Evolutionary conservation across 2,888 invertebrate genomes (phyloP).

Genomic region (Coleophora flavipennella): DNA sequence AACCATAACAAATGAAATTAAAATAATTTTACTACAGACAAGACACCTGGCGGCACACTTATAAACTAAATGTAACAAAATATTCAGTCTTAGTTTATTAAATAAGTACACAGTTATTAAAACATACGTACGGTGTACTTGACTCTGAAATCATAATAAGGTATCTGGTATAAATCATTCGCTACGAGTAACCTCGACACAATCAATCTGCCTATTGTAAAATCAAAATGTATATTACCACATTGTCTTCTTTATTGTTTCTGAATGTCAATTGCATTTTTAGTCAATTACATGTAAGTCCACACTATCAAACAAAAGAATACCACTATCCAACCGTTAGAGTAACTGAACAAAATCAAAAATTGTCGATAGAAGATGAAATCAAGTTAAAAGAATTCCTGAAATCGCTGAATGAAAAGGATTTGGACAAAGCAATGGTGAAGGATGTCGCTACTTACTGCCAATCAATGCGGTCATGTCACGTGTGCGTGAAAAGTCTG

Average conservation of each 20-base stretch:
- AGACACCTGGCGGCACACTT: no score
- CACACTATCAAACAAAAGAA: neutral
- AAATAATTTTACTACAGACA: no score
- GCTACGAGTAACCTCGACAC: neutral
- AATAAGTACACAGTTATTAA: no score
- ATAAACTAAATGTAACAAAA: no score
- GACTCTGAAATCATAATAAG: neutral
- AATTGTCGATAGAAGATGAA: neutral
- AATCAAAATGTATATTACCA: neutral
- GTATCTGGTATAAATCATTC: neutral
- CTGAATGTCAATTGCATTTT: neutral
- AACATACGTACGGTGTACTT: no score
- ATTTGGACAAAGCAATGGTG: neutral
- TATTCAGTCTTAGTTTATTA: no score
- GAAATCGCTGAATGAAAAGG: neutral
- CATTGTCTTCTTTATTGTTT: neutral
- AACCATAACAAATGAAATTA: no score
- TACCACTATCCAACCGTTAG: neutral
- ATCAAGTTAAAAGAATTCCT: neutral
- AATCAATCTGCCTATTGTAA: neutral
- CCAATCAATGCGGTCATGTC: constrained; percentile 22
- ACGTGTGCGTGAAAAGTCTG: constrained; percentile 25
- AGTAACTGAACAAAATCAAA: neutral
- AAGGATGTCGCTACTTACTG: constrained; percentile 16
- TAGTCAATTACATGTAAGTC: no score